Evolutionary conservation across 1,140 invertebrate genomes (phyloP), one percentile per base, ranked within the genome.

Genomic region (Drosophila serrata): DNA sequence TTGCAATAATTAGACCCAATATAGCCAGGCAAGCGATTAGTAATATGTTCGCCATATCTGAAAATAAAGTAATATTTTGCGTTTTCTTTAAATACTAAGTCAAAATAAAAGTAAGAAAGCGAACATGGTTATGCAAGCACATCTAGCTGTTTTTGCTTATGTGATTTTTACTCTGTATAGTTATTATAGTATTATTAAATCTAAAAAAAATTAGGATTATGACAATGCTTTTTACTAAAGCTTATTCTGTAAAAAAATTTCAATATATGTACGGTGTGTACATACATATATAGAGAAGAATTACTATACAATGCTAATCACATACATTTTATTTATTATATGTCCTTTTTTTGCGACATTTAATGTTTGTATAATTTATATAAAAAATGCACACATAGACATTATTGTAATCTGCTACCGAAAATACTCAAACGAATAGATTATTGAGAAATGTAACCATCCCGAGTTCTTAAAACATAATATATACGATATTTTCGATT

Each of bases 1-100:
- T 91, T 22, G 88, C 73, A 46, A 92, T 91, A 15, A 92, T 92
- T 53, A 93, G 58, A 45, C 90, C 92, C 48, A 93, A 75, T 43
- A 92, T 79, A 70, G 90, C 76, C 37, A 93, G 43, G 31, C 81
- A 90, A 55, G 90, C 92, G 73, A 92, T 90, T 63, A 93, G 51
- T 67, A 92, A 79, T 67, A 90, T 68, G 75, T 70, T 92, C 40
- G 88, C 90, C 92, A 92, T 92, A 73, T 80, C 87, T 91, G 69
- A 15, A 79, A 78, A 22, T 31, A 45, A 56, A 63, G n/a, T 2
- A 35, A 12, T 29, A 33, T 33, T n/a, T 57, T 31, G 1, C 9
- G 56, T 6, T 39, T 13, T 31, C 35, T 61, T n/a, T 11, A 35
- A 37, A 37, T 57, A 43, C 19, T 11, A 37, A 22, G 17, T 31